Percentiles rank a stretch among this genome's conserved stretches.
phyloP scores from a whole-genome alignment of 2,113 vertebrate species.

The Cavia porcellus region DNA sequence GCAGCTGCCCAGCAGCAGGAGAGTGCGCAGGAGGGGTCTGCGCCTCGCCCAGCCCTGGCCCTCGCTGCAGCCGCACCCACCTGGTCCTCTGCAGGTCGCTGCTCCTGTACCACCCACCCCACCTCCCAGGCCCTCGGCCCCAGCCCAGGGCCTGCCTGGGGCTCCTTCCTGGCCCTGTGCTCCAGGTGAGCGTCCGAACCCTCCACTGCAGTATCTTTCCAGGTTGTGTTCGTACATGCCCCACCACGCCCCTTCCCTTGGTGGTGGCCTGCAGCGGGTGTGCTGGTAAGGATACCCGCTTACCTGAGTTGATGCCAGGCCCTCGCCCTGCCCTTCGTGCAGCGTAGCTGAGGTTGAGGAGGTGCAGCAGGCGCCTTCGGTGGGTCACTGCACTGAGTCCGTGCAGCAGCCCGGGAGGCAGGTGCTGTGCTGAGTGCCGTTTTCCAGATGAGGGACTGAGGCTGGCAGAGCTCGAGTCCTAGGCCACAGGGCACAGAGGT shows the following conservation, averaged over 20 bases:
- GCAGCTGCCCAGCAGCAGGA: not conserved
- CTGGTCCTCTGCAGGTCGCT: not conserved
- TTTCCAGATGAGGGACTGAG: not conserved
- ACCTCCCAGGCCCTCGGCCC: too few species aligned
- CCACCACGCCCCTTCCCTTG: not conserved
- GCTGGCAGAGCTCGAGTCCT: not conserved
- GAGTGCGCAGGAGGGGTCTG: rapidly evolving
- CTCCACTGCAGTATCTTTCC: not conserved
- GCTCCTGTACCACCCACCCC: rapidly evolving
- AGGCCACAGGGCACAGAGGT: not conserved
- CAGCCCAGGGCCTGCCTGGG: not conserved
- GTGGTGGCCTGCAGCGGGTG: rapidly evolving
- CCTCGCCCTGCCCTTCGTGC: not conserved
- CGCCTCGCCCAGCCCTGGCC: rapidly evolving
- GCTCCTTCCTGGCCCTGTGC: not conserved
- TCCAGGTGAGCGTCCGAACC: not conserved
- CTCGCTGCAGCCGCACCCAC: rapidly evolving
- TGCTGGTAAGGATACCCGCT: rapidly evolving
- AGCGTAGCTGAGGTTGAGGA: rapidly evolving
- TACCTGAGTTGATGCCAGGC: not conserved
- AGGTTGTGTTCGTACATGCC: rapidly evolving
- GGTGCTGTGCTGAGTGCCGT: not conserved
- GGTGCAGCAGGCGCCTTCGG: rapidly evolving
- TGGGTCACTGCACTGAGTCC: not conserved
- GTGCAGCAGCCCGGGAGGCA: not conserved